Base-by-base conservation (phyloP, 2,797 vertebrate genomes). In the Sebastiscus albofasciatus region DNA sequence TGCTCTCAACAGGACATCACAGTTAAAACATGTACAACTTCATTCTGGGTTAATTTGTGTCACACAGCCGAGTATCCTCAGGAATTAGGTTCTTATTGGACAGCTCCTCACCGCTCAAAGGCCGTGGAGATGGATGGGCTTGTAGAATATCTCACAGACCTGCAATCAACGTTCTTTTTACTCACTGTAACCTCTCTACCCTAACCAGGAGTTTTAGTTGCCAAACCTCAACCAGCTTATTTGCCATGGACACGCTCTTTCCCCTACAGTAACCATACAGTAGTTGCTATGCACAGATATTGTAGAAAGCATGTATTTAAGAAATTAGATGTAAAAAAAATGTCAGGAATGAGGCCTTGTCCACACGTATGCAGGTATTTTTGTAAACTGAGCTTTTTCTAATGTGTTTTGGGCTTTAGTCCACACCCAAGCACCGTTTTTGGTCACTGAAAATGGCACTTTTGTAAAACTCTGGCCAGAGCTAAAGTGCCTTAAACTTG, bases 371-470 rank as follows among this genome's bases (percentile, higher is more conserved):
- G 5, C 36, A 39, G 5, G 13, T 39, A 42, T 0, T 0, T 1
- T 42, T 42, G 39, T 42, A 42, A 42, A 42, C 6, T 14, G 13
- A 42, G 39, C 39, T 42, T 42, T 42, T 42, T 42, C 14, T 0
- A 42, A 42, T 42, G 39, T 6, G 14, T 42, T 42, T 42, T 42
- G 39, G 39, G 36, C 36, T 39, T 39, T 39, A 0, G 36, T 39
- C 36, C 36, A 39, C 36, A 39, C 36, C 5, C 36, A 14, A 0
- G 36, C 5, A 0, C 36, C 13, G 0, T 39, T 39, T 39, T 39
- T 39, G 36, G 36, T 39, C 36, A 39, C 36, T 39, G 36, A 39
- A 39, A 39, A 39, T 2, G 2, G n/a, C n/a, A n/a, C n/a, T n/a
- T n/a, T n/a, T n/a, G n/a, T n/a, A n/a, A n/a, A n/a, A n/a, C n/a